A percentile compares a stretch with the other conserved stretches of the same genome.
phyloP scores from a whole-genome alignment of 2,888 invertebrate genomes.

The Chironomus tentans region DNA sequence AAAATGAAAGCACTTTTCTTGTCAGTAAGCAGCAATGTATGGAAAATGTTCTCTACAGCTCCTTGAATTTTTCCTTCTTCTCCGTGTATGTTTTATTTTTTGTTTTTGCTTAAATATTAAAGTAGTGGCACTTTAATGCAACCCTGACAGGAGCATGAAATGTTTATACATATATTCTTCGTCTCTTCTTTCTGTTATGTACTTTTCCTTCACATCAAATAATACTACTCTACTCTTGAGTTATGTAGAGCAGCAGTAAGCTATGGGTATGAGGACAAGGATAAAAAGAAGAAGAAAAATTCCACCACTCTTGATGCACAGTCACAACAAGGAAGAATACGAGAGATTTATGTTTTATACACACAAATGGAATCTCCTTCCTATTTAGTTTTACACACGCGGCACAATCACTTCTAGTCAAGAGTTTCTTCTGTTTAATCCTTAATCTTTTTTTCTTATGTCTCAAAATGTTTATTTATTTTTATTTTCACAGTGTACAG shows the following conservation, averaged over 20 bases:
- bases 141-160: conserved; percentile 1
- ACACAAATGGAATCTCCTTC: too few species aligned
- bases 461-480: neutral
- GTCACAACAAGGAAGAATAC: neutral
- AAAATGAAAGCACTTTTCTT: neutral
- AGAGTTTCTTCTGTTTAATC: neutral
- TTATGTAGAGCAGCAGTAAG: neutral
- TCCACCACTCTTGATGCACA: neutral
- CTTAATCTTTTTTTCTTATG: neutral
- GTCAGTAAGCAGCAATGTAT: neutral
- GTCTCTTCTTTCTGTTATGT: neutral
- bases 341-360: too few species aligned
- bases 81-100: neutral
- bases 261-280: neutral
- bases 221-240: too few species aligned
- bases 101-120: neutral
- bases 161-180: neutral
- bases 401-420: neutral
- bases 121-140: conserved; percentile 12
- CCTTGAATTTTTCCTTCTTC: neutral
- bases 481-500: neutral
- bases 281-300: neutral
- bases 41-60: neutral
- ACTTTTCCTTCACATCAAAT: too few species aligned
- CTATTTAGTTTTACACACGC: neutral